Conservation (phyloP, 1,140 invertebrate genomes). For the Drosophila orena region DNA sequence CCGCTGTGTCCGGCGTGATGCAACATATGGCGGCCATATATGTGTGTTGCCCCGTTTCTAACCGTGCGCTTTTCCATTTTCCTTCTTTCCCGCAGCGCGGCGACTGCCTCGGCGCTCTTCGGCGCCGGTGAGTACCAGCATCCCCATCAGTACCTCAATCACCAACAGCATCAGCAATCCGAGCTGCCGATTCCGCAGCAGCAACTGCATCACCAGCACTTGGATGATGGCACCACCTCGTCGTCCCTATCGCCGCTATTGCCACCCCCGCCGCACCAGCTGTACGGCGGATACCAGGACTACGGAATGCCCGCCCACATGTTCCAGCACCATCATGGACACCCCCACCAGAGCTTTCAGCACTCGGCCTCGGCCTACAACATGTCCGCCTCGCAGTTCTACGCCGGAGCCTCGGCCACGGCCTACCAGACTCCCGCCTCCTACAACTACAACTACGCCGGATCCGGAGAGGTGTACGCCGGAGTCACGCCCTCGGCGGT, state of each 20-base stretch:
- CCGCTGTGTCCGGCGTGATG: slow-evolving; percentile 55
- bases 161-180: slow-evolving; percentile 35
- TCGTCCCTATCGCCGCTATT: slow-evolving; percentile 51
- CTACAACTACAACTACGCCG: slow-evolving; percentile 65
- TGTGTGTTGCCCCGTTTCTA: slow-evolving; percentile 1
- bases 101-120: slow-evolving; percentile 63
- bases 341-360: slow-evolving; percentile 64
- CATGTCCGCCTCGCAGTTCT: slow-evolving; percentile 63
- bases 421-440: slow-evolving; percentile 59
- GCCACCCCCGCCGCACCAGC: slow-evolving; percentile 49
- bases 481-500: slow-evolving; percentile 29
- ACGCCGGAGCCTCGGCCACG: slow-evolving; percentile 48
- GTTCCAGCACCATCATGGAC: slow-evolving; percentile 59
- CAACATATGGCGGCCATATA: slow-evolving; percentile 71
- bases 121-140: slow-evolving; percentile 68
- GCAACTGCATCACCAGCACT: slow-evolving; percentile 44
- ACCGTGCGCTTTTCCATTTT: slow-evolving; percentile 18
- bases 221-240: slow-evolving; percentile 54
- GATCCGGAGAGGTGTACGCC: slow-evolving; percentile 43
- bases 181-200: slow-evolving; percentile 37
- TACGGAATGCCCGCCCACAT: slow-evolving; percentile 68
- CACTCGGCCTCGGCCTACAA: slow-evolving; percentile 53
- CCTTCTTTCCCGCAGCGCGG: slow-evolving; percentile 40
- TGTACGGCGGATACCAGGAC: slow-evolving; percentile 66
- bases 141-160: slow-evolving; percentile 39